Conservation (phyloP, 2,797 vertebrate genomes). For the Helarctos malayanus region DNA sequence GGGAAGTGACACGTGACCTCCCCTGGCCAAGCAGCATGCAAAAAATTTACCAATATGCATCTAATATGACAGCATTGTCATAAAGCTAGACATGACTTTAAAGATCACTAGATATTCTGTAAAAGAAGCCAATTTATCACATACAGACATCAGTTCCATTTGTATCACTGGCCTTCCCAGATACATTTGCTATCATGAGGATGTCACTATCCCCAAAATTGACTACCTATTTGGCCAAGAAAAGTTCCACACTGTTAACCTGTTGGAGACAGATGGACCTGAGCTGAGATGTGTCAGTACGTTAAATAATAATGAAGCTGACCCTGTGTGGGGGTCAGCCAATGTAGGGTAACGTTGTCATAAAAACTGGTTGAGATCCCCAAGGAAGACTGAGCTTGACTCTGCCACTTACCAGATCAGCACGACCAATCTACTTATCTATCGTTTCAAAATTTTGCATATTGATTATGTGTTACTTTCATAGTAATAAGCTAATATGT, state of each 20-base stretch:
- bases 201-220: conserved; percentile 35
- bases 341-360: background rate
- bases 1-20: background rate
- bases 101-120: conserved; percentile 44
- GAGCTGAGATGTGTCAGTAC: conserved; percentile 52
- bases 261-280: conserved; percentile 71
- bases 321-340: conserved; percentile 24
- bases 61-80: background rate
- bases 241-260: conserved; percentile 67
- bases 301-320: conserved; percentile 65
- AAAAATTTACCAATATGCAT: conserved; percentile 6
- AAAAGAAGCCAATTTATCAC: conserved; percentile 14
- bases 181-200: conserved; percentile 32
- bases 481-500: conserved; percentile 45
- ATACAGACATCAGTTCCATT: conserved; percentile 28
- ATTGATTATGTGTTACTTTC: conserved; percentile 32
- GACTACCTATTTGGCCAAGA: conserved; percentile 55
- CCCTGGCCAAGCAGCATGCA: background rate
- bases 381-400: background rate
- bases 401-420: background rate
- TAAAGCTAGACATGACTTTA: conserved; percentile 26
- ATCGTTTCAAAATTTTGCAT: conserved; percentile 43
- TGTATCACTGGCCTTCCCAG: conserved; percentile 23
- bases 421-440: background rate
- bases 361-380: background rate